Evolutionary conservation across 1,140 invertebrate genomes (phyloP).

Genomic region (Drosophila saltans): DNA sequence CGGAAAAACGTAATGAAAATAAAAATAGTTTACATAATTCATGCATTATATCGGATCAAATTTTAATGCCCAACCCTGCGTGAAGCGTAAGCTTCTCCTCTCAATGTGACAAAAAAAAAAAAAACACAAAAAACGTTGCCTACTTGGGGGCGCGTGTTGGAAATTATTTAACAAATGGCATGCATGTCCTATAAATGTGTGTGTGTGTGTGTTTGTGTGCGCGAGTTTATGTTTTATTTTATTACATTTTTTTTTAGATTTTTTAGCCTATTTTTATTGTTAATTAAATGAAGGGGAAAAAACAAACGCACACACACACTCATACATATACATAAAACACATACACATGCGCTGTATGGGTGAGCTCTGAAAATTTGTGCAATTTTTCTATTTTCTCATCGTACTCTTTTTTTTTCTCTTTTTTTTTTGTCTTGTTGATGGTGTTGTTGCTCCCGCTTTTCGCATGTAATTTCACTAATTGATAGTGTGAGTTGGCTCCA

Average conservation of each 20-base stretch:
- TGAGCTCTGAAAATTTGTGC: constrained; percentile 52
- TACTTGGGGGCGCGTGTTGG: constrained; percentile 71
- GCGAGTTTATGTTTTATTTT: constrained; percentile 52
- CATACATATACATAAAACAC: constrained; percentile 10
- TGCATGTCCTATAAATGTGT: constrained; percentile 53
- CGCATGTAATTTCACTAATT: constrained; percentile 79
- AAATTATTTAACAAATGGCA: constrained; percentile 78
- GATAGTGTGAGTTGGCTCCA: constrained; percentile 68
- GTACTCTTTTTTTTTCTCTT: constrained; percentile 24
- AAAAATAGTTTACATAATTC: constrained; percentile 81
- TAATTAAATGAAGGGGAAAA: constrained; percentile 80
- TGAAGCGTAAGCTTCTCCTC: constrained; percentile 12
- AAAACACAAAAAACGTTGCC: constrained; percentile 51
- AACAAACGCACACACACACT: constrained; percentile 37
- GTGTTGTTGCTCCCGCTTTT: constrained; percentile 73
- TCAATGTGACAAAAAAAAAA: constrained; percentile 4
- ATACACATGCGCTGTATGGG: constrained; percentile 16
- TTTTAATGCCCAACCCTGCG: constrained; percentile 59
- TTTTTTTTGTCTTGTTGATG: constrained; percentile 18
- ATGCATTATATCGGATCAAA: constrained; percentile 80
- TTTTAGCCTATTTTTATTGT: constrained; percentile 82
- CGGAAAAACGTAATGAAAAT: constrained; percentile 67
- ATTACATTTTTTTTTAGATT: constrained; percentile 76
- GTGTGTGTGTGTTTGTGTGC: constrained; percentile 41
- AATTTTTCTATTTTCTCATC: constrained; percentile 72